Percentiles rank a stretch among this genome's conserved stretches.
These are phyloP conservation scores for Drosophila falleni DNA, from an alignment of 2,888 invertebrate species.

Conservation along the genomic window DNA sequence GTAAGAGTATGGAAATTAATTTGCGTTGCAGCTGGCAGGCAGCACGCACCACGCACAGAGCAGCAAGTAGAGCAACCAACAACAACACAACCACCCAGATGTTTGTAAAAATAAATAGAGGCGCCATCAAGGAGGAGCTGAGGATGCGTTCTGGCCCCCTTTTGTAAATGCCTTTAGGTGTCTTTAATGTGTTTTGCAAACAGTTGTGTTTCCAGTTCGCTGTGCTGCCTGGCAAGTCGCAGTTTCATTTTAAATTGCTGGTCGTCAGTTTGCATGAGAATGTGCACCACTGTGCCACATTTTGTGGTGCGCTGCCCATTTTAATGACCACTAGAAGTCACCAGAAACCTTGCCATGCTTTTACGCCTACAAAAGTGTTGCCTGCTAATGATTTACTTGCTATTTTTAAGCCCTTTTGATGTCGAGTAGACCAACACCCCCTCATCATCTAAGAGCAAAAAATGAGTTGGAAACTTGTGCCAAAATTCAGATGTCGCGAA, in stretches of 20 bases:
- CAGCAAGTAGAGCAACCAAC: too few species aligned
- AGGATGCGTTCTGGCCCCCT: neutral
- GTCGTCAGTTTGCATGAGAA: neutral
- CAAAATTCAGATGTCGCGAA: conserved; percentile 3
- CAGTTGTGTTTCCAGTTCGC: conserved; percentile 9
- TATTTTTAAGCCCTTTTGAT: conserved; percentile 62
- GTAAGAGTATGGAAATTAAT: conserved; percentile 54
- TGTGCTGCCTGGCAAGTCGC: conserved; percentile 1
- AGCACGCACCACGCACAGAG: conserved; percentile 19
- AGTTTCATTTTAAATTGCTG: conserved; percentile 31
- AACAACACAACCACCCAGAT: too few species aligned
- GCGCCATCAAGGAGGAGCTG: conserved; percentile 9
- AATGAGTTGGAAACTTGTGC: conserved; percentile 6
- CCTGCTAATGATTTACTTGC: conserved; percentile 75
- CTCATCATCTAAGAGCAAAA: neutral
- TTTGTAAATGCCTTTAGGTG: conserved; percentile 30
- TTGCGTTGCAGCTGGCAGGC: conserved; percentile 41
- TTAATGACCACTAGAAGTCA: conserved; percentile 70
- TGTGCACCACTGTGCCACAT: conserved; percentile 31
- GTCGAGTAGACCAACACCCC: conserved; percentile 13
- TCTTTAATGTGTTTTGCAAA: conserved; percentile 14
- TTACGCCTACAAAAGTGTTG: conserved; percentile 42
- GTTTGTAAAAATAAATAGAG: conserved; percentile 42
- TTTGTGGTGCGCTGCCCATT: conserved; percentile 36
- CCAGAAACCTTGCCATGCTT: conserved; percentile 41